A percentile compares a stretch with the other conserved stretches of the same genome.
phyloP scores from a whole-genome alignment of 2,888 invertebrate species.

The Drosophila kambysellisi region DNA sequence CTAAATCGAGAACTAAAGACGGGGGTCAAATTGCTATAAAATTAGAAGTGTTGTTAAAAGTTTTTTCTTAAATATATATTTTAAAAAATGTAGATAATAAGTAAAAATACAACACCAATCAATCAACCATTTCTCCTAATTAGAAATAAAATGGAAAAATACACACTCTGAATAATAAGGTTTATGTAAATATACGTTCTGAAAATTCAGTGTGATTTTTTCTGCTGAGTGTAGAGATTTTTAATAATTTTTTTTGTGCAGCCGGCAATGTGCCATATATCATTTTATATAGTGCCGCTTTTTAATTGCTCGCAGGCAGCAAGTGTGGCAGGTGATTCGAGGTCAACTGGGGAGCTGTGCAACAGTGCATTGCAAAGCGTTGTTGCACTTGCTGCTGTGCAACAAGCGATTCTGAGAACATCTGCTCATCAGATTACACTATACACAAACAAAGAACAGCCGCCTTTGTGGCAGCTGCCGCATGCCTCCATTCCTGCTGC shows the following conservation, averaged over 20 bases:
- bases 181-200: too few species aligned
- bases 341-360: slow-evolving; percentile 64
- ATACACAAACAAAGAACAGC: slow-evolving; percentile 42
- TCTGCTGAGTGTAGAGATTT: neutral
- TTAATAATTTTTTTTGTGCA: neutral
- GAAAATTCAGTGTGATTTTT: neutral
- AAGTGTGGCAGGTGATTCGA: slow-evolving; percentile 76
- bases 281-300: slow-evolving; percentile 40
- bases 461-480: slow-evolving; percentile 29
- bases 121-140: too few species aligned
- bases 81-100: too few species aligned
- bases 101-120: too few species aligned
- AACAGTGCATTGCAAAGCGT: slow-evolving; percentile 24
- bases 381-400: slow-evolving; percentile 58
- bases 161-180: neutral
- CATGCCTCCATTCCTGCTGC: slow-evolving; percentile 21
- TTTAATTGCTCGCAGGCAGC: slow-evolving; percentile 47
- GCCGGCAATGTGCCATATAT: slow-evolving; percentile 57
- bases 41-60: too few species aligned
- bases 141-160: neutral
- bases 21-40: too few species aligned
- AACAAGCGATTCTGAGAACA: slow-evolving; percentile 54
- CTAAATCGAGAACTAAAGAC: too few species aligned
- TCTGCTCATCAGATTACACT: slow-evolving; percentile 70
- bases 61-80: too few species aligned